Conservation (phyloP, 1,140 invertebrate genomes). For the Idris sp. region DNA sequence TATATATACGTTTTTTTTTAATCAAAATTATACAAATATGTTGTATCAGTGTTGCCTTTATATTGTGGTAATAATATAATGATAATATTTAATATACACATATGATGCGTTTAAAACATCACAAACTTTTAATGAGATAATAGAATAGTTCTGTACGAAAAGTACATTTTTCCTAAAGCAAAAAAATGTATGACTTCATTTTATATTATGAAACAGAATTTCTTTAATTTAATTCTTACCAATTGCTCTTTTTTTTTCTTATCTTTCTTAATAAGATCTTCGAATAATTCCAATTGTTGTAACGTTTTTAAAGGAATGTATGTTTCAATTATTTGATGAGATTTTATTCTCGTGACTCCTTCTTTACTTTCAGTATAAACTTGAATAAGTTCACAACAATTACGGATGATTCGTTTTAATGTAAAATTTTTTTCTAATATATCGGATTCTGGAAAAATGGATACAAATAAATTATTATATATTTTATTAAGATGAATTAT, state of each 20-base stretch:
- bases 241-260: conserved; percentile 4
- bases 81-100: too few relatives aligned
- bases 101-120: too few relatives aligned
- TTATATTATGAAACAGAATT: too few relatives aligned
- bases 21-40: too few relatives aligned
- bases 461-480: background rate
- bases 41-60: too few relatives aligned
- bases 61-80: too few relatives aligned
- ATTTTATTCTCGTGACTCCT: background rate
- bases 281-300: background rate
- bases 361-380: background rate
- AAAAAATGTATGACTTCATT: too few relatives aligned
- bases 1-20: too few relatives aligned
- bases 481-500: too few relatives aligned
- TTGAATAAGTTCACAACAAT: conserved; percentile 3
- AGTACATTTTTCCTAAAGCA: too few relatives aligned
- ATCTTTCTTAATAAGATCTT: conserved; percentile 1
- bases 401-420: conserved; percentile 4
- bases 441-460: conserved; percentile 2
- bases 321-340: conserved; percentile 1
- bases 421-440: conserved; percentile 1
- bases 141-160: too few relatives aligned
- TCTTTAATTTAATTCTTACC: conserved; percentile 3
- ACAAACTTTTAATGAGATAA: too few relatives aligned
- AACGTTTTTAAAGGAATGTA: conserved; percentile 2